These are phyloP conservation scores for Cyanocitta stelleri DNA, from an alignment of 2,113 vertebrate species.

Conservation along the genomic window DNA sequence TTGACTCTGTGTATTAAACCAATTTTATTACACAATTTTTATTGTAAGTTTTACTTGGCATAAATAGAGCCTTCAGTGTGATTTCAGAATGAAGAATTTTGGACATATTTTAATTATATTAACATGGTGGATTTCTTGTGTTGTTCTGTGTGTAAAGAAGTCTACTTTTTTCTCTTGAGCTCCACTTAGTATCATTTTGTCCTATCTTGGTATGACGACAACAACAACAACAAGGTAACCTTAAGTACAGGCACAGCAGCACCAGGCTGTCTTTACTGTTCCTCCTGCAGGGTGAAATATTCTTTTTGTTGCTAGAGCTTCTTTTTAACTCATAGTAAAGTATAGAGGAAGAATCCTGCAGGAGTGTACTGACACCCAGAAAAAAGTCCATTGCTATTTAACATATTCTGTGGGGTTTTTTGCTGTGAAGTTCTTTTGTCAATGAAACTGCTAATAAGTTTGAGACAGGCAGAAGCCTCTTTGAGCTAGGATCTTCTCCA, in stretches of 20 bases:
- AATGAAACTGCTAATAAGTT: background rate
- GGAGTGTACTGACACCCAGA: background rate
- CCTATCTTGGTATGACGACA: background rate
- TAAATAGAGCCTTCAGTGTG: background rate
- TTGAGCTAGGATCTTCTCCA: background rate
- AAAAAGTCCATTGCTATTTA: background rate
- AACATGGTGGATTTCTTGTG: background rate
- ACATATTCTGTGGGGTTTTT: background rate
- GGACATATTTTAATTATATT: background rate
- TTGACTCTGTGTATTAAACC: background rate
- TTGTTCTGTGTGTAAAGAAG: background rate
- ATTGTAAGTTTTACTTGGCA: background rate
- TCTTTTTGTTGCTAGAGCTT: background rate
- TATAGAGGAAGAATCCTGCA: background rate
- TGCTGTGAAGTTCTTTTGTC: background rate
- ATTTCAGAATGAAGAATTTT: background rate
- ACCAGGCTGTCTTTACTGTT: background rate
- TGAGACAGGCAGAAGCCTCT: background rate
- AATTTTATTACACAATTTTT: background rate
- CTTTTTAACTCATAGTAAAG: background rate
- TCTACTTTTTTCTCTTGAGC: background rate
- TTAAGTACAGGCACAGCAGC: background rate
- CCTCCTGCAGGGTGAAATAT: background rate
- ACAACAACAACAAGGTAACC: background rate
- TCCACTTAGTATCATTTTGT: background rate